A percentile compares a stretch with the other conserved stretches of the same genome.
These are phyloP conservation scores for Drosophila borborema DNA, from an alignment of 2,888 invertebrate species.

Conservation along the genomic window DNA sequence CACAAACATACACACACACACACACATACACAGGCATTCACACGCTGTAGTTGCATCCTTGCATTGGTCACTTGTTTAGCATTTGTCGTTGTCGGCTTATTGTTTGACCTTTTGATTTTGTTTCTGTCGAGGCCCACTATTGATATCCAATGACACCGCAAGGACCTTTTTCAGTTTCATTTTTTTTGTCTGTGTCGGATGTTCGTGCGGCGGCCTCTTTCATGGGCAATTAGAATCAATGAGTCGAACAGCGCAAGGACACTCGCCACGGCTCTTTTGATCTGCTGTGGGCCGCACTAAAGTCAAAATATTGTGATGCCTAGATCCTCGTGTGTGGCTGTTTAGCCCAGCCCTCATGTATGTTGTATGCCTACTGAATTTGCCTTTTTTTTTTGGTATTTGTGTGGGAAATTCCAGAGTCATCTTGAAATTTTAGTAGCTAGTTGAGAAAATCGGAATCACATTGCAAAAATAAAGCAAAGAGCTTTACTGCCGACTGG, in stretches of 20 bases:
- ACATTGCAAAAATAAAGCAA: conserved; percentile 44
- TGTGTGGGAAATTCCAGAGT: conserved; percentile 56
- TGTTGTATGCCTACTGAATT: background rate
- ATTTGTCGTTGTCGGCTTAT: conserved; percentile 60
- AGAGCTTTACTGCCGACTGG: background rate
- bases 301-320: conserved; percentile 73
- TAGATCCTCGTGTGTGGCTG: conserved; percentile 56
- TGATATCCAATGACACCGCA: conserved; percentile 48
- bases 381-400: conserved; percentile 18
- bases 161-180: conserved; percentile 39
- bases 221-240: conserved; percentile 75
- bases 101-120: conserved; percentile 58
- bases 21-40: conserved; percentile 13
- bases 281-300: conserved; percentile 58
- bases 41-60: conserved; percentile 22
- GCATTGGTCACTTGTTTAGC: conserved; percentile 54
- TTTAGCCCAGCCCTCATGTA: background rate
- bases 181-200: background rate
- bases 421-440: conserved; percentile 56
- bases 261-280: conserved; percentile 42
- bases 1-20: conserved; percentile 15
- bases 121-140: conserved; percentile 5
- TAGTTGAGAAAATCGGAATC: conserved; percentile 52
- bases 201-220: conserved; percentile 59
- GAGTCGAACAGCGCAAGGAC: conserved; percentile 62